Conservation (phyloP, 2,888 invertebrate genomes). For the Lottia gigantea region DNA sequence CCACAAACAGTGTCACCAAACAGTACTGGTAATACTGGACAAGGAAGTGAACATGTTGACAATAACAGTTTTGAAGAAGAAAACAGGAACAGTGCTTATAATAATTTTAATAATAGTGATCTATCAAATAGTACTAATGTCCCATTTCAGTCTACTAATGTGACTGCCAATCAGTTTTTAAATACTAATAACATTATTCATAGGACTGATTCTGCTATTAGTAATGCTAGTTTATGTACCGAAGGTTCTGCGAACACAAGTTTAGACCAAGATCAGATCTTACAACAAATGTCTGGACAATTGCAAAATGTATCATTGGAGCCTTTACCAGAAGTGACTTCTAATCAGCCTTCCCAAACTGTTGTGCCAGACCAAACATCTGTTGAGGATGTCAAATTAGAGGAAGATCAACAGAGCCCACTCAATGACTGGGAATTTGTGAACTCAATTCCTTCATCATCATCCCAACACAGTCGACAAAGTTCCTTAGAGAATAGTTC, state of each 20-base stretch:
- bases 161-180: neutral
- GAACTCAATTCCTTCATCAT: slow-evolving; percentile 13
- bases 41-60: slow-evolving; percentile 4
- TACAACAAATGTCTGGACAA: slow-evolving; percentile 4
- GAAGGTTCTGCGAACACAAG: slow-evolving; percentile 5
- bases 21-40: neutral
- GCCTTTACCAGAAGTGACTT: neutral
- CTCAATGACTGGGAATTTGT: slow-evolving; percentile 56
- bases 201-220: slow-evolving; percentile 36
- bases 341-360: neutral
- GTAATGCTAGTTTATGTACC: slow-evolving; percentile 37
- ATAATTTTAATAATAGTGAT: neutral
- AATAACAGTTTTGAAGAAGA: neutral
- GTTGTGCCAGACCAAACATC: neutral
- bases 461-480: slow-evolving; percentile 25
- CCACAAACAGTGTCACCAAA: neutral
- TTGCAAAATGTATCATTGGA: neutral
- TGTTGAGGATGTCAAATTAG: neutral
- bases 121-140: neutral
- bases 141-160: neutral
- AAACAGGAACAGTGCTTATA: slow-evolving; percentile 10
- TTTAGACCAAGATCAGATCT: neutral
- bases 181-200: neutral
- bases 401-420: slow-evolving; percentile 29
- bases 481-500: slow-evolving; percentile 29